phyloP scores from a whole-genome alignment of 2,113 vertebrate genomes.

The Danionella cerebrum region DNA sequence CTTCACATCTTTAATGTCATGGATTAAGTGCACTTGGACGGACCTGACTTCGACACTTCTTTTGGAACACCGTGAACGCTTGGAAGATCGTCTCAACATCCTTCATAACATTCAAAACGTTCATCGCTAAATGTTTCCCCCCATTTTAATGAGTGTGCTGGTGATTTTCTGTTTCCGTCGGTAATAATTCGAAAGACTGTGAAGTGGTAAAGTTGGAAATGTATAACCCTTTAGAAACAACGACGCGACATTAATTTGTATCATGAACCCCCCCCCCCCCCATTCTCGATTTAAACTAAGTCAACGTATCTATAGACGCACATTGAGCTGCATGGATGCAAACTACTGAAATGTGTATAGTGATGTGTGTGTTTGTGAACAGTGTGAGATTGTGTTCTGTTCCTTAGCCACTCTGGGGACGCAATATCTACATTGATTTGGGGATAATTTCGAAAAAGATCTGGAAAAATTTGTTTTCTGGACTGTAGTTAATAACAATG shows the following conservation, averaged over 20 bases:
- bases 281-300: too few relatives aligned
- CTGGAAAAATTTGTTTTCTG: background rate
- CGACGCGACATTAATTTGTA: background rate
- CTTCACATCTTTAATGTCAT: background rate
- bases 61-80: background rate
- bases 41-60: background rate
- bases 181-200: too few relatives aligned
- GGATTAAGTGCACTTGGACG: background rate
- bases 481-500: background rate
- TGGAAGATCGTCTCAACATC: background rate
- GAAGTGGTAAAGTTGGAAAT: too few relatives aligned
- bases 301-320: background rate
- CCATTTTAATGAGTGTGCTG: background rate
- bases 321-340: background rate
- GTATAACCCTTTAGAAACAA: background rate
- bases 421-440: background rate
- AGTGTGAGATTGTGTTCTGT: too few relatives aligned
- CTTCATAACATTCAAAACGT: background rate
- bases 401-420: too few relatives aligned
- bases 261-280: background rate
- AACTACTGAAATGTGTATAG: background rate
- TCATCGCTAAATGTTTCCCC: background rate
- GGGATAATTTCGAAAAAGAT: slow-evolving; percentile 1
- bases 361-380: background rate
- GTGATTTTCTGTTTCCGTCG: background rate